Base-by-base conservation (phyloP, 2,113 vertebrate species). In the Nasalis larvatus region DNA sequence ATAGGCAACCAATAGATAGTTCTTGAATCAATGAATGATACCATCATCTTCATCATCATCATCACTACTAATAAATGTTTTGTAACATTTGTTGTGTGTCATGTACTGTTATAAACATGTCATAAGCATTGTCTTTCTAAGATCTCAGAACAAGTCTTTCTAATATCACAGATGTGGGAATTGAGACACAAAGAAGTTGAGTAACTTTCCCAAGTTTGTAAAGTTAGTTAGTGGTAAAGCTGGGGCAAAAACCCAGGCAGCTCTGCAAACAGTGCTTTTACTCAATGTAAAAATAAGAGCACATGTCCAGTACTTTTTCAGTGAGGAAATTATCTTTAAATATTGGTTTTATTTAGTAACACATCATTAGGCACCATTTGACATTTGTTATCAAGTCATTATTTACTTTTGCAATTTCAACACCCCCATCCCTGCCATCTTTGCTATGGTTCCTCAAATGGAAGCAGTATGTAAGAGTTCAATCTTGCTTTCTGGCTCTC, bases 401-500 rank as follows among this genome's bases (percentile, higher is more conserved):
- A 93, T 71, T 91, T 96, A 56, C 54, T 91, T 93, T 95, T 89
- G 11, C 17, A 56, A 8, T 91, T 91, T 95, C 73, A 58, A n/a
- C 63, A 88, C 30, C 25, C 35, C 27, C 6, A 40, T 16, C 14
- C 4, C 73, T 52, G 17, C 68, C 52, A 23, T 73, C 58, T 23
- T 63, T 32, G 68, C 68, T 89, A 56, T 86, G 30, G 21, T 69
- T 83, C 21, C 40, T 42, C 52, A 95, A 82, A 73, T 60, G 68
- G 60, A 49, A 86, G 23, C 37, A 17, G 3, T 3, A 17, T 42
- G n/a, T 3, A 81, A 68, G 25, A 11, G 47, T 63, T 74, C 73
- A 35, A 2, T 54, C 8, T 17, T 40, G n/a, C 16, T 47, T 82
- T 27, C 60, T 63, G 27, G 11, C 14, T 8, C 8, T 85, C 52